These are phyloP conservation scores for Nothoprocta pentlandii DNA, from an alignment of 2,113 vertebrate species.

Conservation along the genomic window DNA sequence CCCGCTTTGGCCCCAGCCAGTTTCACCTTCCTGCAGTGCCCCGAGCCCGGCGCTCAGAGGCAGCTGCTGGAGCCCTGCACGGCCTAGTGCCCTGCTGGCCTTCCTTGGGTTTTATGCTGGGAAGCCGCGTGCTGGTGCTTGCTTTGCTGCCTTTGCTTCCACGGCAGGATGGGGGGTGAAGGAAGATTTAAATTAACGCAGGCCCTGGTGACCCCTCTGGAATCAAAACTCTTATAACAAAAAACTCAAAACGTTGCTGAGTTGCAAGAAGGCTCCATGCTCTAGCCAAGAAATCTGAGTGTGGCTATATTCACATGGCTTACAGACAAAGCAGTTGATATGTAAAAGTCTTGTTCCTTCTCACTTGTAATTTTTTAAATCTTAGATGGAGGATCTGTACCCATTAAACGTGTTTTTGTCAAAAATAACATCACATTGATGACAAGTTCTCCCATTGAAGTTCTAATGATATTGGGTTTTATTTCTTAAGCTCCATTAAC, in stretches of 20 bases:
- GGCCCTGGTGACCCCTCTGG: fast-evolving
- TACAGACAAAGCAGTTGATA: fast-evolving
- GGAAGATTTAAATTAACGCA: fast-evolving
- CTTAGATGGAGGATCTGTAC: too few species aligned
- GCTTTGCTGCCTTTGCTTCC: background rate
- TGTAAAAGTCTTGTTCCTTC: background rate
- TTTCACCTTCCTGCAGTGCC: background rate
- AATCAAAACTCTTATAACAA: fast-evolving
- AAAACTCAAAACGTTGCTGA: fast-evolving
- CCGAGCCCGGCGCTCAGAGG: background rate
- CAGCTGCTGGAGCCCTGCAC: background rate
- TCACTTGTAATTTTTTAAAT: background rate
- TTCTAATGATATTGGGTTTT: fast-evolving
- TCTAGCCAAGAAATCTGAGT: fast-evolving
- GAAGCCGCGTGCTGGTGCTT: background rate
- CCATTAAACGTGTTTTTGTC: fast-evolving
- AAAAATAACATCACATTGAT: background rate
- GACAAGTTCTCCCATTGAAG: background rate
- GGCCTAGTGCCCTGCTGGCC: background rate
- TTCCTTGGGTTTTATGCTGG: fast-evolving
- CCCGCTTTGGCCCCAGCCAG: background rate
- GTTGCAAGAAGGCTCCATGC: background rate
- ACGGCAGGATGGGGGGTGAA: fast-evolving
- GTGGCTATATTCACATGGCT: fast-evolving
- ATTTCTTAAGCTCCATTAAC: background rate